Base-by-base conservation (phyloP, 2,797 vertebrate species). In the Scomberomorus guttatus region DNA sequence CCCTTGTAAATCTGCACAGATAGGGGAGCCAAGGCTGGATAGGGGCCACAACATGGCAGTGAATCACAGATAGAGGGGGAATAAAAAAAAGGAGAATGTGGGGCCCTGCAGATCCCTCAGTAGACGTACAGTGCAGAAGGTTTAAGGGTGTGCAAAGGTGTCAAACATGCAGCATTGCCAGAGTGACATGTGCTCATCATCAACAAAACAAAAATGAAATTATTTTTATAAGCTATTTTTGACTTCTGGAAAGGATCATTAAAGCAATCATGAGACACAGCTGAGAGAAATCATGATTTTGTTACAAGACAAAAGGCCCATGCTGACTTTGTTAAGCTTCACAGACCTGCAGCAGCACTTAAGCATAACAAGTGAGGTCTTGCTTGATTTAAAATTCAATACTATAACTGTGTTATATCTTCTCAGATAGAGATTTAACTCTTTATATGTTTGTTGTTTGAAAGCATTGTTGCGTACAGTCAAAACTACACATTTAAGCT, bases 181-280 rank as follows among this genome's bases (percentile, higher is more conserved):
- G 39, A 77, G 46, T 56, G 48, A 60, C 48, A 20, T 68, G 51
- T 68, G 32, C 72, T 75, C 79, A 68, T n/a, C 60, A 75, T 69
- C 15, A 46, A 69, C 52, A 63, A 24, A 56, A 51, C 75, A 69
- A 34, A 73, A 80, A 32, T 62, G 0, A 81, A 74, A 89, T 84
- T 94, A 92, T 94, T 94, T 95, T 94, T 94, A 70, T 93, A 95
- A 87, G 89, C 86, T 89, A 89, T 89, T 93, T 92, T 92, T 90
- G 88, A 92, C 84, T 81, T 86, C 75, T 79, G 85, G 75, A 81
- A 86, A 84, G 78, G 52, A 82, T 85, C 76, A 64, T 78, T 29
- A 25, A 74, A 75, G 50, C 55, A 34, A 57, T 76, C 77, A 57
- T 48, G 61, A 51, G 50, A 68, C n/a, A 14, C 77, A 65, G 80